phyloP scores from a whole-genome alignment of 2,113 vertebrate genomes.

The Aspidoscelis tigris region DNA sequence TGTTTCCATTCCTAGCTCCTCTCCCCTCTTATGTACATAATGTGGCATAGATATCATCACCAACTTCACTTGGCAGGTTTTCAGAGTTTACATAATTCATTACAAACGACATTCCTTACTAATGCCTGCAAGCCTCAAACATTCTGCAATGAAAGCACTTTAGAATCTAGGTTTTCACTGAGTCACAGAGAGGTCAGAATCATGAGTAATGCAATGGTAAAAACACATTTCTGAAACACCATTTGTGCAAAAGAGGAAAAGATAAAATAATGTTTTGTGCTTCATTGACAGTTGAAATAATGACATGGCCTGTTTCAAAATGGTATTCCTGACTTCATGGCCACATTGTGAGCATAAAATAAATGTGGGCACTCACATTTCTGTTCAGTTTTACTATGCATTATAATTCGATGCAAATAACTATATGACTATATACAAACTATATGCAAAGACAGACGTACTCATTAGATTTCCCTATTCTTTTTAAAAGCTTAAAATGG shows the following conservation, averaged over 20 bases:
- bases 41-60: slow-evolving; percentile 8
- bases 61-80: slow-evolving; percentile 12
- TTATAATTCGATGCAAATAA: background rate
- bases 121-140: slow-evolving; percentile 7
- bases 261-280: background rate
- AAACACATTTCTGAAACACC: slow-evolving; percentile 21
- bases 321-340: background rate
- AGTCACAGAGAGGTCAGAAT: slow-evolving; percentile 23
- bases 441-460: background rate
- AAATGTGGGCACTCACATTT: background rate
- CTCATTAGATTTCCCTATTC: background rate
- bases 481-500: background rate
- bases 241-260: background rate
- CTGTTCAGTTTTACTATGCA: background rate
- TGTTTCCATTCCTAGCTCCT: background rate
- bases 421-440: background rate
- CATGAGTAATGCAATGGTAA: slow-evolving; percentile 7
- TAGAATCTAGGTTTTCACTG: slow-evolving; percentile 8
- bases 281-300: background rate
- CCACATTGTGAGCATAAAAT: background rate
- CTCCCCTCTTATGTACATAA: background rate
- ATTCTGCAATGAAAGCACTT: slow-evolving; percentile 19
- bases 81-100: slow-evolving; percentile 20
- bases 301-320: background rate
- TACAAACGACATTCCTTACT: slow-evolving; percentile 2